Base-by-base conservation (phyloP, 92 coral and sea anemone species). In the Zoanthus sansibaricus region DNA sequence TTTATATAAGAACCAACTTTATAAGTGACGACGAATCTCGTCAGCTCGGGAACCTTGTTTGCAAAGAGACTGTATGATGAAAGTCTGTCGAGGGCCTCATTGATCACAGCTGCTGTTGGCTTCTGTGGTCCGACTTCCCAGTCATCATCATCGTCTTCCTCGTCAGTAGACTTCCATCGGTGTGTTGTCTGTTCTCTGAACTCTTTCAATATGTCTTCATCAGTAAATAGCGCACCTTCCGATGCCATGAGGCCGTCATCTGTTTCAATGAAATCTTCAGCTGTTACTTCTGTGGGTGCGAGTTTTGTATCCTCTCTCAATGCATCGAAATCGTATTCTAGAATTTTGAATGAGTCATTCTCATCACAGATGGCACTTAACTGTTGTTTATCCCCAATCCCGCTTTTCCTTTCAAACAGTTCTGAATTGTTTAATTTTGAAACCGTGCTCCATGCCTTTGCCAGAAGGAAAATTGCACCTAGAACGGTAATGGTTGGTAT, bases 361-460 rank as follows among this genome's bases (percentile, higher is more conserved):
- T 74, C 75, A 15, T 87, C 90, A 79, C 25, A 17, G 25, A 87
- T 30, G 51, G 72, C 56, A 44, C 82, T 78, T 78, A 31, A 51
- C 66, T 49, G 80, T 30, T 76, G 75, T 87, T 86, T 71, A 4
- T 25, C 58, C 18, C 48, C 76, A 76, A 59, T 86, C 20, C 86
- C 78, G 47, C 66, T 75, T 42, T 87, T 79, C 54, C 75, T 51
- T n/a, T n/a, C 52, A 79, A 87, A 84, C 90, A 87, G 75, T 79
- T 79, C 73, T 31, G 87, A 25, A 79, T 72, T 51, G 90, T 79
- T 25, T 87, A 87, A n/a, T 74, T 72, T 56, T 25, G 90, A 77
- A 18, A 87, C 90, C 51, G 32, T 79, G 83, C 76, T 71, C 90
- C 90, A 87, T 3, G 87, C 80, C 30, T 56, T 68, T 7, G 87